Base-by-base conservation (phyloP, 1,140 invertebrate species). In the Ceratoteleas bidentatus region DNA sequence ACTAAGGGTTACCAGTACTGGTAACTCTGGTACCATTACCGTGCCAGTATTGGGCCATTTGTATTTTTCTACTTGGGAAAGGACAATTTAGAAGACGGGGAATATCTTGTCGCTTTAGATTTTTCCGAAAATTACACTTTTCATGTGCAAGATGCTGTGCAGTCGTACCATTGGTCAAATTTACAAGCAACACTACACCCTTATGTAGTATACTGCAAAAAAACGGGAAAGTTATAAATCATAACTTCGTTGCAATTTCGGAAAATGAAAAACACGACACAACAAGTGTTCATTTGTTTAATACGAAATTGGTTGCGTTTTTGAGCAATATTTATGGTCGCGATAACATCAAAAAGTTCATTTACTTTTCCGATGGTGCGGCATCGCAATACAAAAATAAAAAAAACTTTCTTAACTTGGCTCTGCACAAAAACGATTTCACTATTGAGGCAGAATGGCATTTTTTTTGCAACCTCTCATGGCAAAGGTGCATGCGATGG, bases 201-300 rank as follows among this genome's bases (percentile, higher is more conserved):
- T 0, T 49, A 13, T 14, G 47, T 49, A 13, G 13, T 49, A 13
- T 49, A 49, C 14, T 7, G 13, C 47, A n/a, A 14, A 49, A 49
- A 49, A 49, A 14, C 14, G 13, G 14, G 10, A 14, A 13, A 14
- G 0, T 49, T n/a, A 49, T 13, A 11, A n/a, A 49, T 14, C 6
- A 13, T 13, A 49, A 49, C 13, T 49, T 13, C 13, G 47, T 49
- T 49, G 6, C 13, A 11, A 49, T 49, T 7, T 49, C 47, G 0
- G 47, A 49, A 49, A 7, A 49, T 14, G 49, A 52, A 52, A 52
- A 52, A 24, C 49, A 52, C 7, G 49, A 52, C 15, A 52, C 49
- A 9, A 52, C 49, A 24, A 52, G 49, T 52, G 49, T 52, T 7
- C 49, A 49, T 52, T 52, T 52, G 9, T 52, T 52, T 52, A 52